phyloP scores from a whole-genome alignment of 2,113 vertebrate species.

The Morone chrysops region DNA sequence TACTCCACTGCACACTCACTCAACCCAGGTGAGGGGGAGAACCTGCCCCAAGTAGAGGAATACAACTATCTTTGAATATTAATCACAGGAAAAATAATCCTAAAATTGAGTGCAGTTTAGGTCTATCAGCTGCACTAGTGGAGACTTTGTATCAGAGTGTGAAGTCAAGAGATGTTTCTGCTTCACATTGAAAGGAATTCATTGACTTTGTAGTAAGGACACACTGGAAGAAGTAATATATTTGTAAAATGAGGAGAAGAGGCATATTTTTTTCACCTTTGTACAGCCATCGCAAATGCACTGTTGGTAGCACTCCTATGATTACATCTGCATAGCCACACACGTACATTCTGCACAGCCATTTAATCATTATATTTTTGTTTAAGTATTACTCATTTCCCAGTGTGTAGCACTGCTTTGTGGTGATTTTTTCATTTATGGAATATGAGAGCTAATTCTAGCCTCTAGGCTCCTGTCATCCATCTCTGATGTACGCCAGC shows the following conservation, averaged over 20 bases:
- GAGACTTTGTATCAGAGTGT: neutral
- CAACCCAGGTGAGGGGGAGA: neutral
- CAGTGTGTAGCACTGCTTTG: slow-evolving; percentile 12
- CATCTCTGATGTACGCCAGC: slow-evolving; percentile 26
- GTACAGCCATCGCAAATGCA: neutral
- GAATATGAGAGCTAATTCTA: slow-evolving; percentile 27
- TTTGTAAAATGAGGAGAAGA: neutral
- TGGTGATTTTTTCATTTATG: slow-evolving; percentile 31
- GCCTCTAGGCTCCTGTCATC: slow-evolving; percentile 28
- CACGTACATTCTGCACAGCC: neutral
- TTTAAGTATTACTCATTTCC: slow-evolving; percentile 19
- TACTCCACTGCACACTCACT: neutral
- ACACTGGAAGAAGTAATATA: neutral
- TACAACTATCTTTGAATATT: neutral
- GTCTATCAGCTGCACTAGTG: neutral
- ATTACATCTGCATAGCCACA: neutral
- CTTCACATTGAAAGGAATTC: neutral
- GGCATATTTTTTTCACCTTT: neutral
- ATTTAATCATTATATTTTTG: neutral
- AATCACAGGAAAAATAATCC: neutral
- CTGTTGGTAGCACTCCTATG: neutral
- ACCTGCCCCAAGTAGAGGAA: neutral
- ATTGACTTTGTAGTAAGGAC: neutral
- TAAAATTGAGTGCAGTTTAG: neutral
- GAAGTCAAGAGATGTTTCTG: neutral